Conservation (phyloP, 2,113 vertebrate species). For the Bufo bufo region DNA sequence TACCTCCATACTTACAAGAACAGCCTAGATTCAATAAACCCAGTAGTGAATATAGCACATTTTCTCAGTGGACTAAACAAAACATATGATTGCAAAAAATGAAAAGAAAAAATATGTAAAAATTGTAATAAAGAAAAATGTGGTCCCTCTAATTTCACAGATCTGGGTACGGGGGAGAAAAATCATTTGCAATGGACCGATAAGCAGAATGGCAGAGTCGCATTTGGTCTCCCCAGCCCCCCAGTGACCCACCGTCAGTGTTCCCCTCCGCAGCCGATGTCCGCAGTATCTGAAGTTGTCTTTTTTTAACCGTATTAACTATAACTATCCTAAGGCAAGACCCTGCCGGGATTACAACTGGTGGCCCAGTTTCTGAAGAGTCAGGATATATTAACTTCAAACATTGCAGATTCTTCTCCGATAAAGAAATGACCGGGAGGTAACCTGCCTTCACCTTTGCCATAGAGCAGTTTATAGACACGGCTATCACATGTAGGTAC, state of each 20-base stretch:
- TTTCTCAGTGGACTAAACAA: too few relatives aligned
- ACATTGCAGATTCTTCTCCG: not conserved
- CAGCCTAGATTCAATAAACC: too few relatives aligned
- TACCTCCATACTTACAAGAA: too few relatives aligned
- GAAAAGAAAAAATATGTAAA: too few relatives aligned
- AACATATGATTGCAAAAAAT: too few relatives aligned
- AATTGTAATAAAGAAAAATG: too few relatives aligned
- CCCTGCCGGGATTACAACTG: not conserved
- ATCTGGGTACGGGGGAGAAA: too few relatives aligned
- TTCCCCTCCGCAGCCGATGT: not conserved
- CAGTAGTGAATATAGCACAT: too few relatives aligned
- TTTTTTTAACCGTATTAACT: not conserved
- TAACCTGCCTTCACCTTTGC: not conserved
- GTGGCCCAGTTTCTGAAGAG: not conserved
- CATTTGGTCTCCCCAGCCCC: not conserved
- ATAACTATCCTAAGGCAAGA: not conserved
- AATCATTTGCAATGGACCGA: not conserved
- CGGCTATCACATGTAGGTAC: too few relatives aligned
- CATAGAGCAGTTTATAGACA: too few relatives aligned
- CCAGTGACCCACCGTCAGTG: not conserved
- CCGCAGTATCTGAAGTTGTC: not conserved
- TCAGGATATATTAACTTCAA: constrained; percentile 28
- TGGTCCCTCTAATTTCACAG: too few relatives aligned
- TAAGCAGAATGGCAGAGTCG: not conserved
- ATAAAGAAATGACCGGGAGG: not conserved